These are phyloP conservation scores for Cheilosia urbana DNA, from an alignment of 2,888 invertebrate species.

Conservation along the genomic window DNA sequence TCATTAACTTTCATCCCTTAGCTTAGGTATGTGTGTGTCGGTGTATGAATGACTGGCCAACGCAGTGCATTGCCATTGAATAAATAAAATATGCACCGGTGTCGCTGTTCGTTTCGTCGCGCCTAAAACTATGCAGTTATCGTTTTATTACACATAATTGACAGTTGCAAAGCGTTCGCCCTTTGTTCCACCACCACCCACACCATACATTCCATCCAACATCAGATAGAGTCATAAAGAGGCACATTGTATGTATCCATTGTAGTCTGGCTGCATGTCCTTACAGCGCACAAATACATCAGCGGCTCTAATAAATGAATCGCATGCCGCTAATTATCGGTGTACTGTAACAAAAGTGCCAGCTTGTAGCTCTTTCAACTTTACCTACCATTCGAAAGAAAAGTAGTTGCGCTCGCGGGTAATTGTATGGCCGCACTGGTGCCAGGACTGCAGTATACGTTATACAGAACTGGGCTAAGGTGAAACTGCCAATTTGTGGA, in stretches of 20 bases:
- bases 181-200: background rate
- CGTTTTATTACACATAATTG: conserved; percentile 74
- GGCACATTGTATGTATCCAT: conserved; percentile 51
- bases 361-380: conserved; percentile 62
- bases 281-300: background rate
- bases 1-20: conserved; percentile 57
- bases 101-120: conserved; percentile 66
- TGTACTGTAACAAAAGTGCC: conserved; percentile 69
- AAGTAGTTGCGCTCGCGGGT: conserved; percentile 16
- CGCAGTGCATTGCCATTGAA: conserved; percentile 70
- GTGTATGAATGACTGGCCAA: background rate
- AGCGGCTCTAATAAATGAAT: conserved; percentile 71
- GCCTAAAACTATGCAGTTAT: conserved; percentile 72
- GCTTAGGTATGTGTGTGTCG: background rate
- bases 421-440: conserved; percentile 64
- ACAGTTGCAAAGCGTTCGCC: conserved; percentile 57
- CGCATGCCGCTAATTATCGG: conserved; percentile 74
- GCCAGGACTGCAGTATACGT: conserved; percentile 20
- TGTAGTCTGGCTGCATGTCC: conserved; percentile 73
- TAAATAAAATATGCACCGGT: conserved; percentile 68
- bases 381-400: conserved; percentile 35
- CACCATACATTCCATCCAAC: conserved; percentile 32
- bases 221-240: conserved; percentile 71
- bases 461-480: conserved; percentile 66
- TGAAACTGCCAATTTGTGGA: conserved; percentile 72